Conservation (phyloP, 2,113 vertebrate species). For the Brevimyrus niger region DNA sequence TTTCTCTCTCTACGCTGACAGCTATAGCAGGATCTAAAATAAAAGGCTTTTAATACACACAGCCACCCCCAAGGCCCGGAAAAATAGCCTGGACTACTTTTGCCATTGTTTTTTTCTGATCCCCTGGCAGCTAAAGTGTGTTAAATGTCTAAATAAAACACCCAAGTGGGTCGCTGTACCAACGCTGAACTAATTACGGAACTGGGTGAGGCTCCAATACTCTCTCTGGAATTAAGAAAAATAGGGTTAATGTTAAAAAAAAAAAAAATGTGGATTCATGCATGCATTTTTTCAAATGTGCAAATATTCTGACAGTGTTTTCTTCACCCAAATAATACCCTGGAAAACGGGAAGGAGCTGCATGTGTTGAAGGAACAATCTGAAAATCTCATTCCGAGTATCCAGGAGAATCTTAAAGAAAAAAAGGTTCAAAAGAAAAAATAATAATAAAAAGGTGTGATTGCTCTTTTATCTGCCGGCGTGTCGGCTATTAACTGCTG, state of each 20-base stretch:
- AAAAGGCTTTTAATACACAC: not conserved
- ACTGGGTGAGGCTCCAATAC: not conserved
- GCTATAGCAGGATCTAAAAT: not conserved
- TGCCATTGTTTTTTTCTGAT: not conserved
- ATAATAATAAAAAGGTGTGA: not conserved
- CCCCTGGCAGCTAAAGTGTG: not conserved
- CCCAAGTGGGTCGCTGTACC: not conserved
- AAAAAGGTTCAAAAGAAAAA: not conserved
- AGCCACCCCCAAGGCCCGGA: not conserved
- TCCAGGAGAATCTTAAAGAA: not conserved
- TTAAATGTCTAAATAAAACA: conserved; percentile 15
- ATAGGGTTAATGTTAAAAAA: not conserved
- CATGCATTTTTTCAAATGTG: not conserved
- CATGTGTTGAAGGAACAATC: not conserved
- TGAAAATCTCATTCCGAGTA: not conserved
- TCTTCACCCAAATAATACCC: not conserved
- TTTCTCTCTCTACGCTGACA: not conserved
- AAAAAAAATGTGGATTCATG: not conserved
- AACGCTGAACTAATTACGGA: not conserved
- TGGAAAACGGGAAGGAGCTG: not conserved
- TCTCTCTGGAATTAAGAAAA: not conserved
- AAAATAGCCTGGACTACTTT: conserved; percentile 11
- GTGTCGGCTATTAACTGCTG: not conserved
- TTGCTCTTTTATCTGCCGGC: not conserved
- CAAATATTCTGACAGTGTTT: not conserved